A percentile compares a stretch with the other conserved stretches of the same genome.
phyloP scores from a whole-genome alignment of 2,797 vertebrate genomes.

The Rhabdophis nuchalis region DNA sequence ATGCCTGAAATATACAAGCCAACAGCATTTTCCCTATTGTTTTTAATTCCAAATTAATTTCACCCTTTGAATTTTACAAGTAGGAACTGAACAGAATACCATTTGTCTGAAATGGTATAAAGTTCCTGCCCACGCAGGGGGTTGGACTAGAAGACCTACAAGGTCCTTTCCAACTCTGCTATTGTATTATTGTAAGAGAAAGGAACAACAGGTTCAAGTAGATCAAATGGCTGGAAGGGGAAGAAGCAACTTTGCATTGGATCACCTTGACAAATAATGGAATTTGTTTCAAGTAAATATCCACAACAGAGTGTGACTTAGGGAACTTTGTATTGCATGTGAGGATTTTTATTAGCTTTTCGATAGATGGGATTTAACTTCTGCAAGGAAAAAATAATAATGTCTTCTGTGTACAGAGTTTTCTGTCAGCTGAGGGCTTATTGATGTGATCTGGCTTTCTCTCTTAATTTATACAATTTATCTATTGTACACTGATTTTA shows the following conservation, averaged over 20 bases:
- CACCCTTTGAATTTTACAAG: not conserved
- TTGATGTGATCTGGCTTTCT: not conserved
- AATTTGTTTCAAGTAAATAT: not conserved
- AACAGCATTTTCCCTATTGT: not conserved
- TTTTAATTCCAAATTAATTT: not conserved
- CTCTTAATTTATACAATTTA: slow-evolving; percentile 13
- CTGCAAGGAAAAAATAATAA: not conserved
- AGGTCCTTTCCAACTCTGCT: too few species aligned
- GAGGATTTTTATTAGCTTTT: not conserved
- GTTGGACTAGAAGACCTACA: too few species aligned
- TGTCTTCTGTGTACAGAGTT: not conserved
- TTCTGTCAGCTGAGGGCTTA: not conserved
- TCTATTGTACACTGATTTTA: slow-evolving; percentile 18
- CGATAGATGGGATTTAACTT: not conserved
- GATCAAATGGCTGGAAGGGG: not conserved
- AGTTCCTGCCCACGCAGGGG: too few species aligned
- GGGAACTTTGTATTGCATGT: not conserved
- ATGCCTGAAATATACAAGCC: too few species aligned
- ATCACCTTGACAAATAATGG: not conserved
- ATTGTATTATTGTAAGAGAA: too few species aligned
- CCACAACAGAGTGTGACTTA: not conserved
- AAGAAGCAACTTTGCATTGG: not conserved
- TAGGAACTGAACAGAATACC: not conserved
- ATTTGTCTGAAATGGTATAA: too few species aligned
- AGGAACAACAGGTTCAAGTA: not conserved